Conservation (phyloP, 1,140 invertebrate species). For the Semibalanus balanoides region DNA sequence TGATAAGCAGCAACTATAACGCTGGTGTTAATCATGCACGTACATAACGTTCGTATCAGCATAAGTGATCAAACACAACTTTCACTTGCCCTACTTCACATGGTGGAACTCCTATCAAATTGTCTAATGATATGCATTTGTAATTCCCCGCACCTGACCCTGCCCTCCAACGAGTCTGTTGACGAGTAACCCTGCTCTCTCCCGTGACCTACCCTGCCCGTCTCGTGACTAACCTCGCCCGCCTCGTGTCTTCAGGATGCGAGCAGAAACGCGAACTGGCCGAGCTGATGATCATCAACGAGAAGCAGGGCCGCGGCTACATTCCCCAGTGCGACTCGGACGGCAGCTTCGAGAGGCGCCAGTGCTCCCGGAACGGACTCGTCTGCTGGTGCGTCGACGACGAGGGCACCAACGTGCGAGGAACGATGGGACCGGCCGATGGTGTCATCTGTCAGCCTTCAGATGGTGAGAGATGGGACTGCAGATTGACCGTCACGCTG, state of each 20-base stretch:
- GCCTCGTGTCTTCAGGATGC: conserved; percentile 33
- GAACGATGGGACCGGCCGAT: conserved; percentile 58
- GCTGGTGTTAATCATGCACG: too few relatives aligned
- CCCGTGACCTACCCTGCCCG: too few relatives aligned
- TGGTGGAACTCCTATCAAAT: too few relatives aligned
- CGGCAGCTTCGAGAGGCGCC: conserved; percentile 50
- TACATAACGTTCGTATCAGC: too few relatives aligned
- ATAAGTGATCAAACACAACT: too few relatives aligned
- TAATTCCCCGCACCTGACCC: too few relatives aligned
- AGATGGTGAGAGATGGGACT: conserved; percentile 7
- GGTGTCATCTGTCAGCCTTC: conserved; percentile 43
- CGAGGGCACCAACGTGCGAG: conserved; percentile 52
- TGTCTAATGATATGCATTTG: too few relatives aligned
- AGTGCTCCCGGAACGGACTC: conserved; percentile 61
- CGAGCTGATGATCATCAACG: conserved; percentile 55
- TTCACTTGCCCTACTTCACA: too few relatives aligned
- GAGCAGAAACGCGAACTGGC: conserved; percentile 57
- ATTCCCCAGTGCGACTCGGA: conserved; percentile 56
- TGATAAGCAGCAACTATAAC: too few relatives aligned
- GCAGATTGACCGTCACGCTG: too few relatives aligned
- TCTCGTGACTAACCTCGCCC: not conserved
- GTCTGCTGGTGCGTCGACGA: conserved; percentile 75
- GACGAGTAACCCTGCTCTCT: too few relatives aligned
- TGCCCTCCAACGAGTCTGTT: too few relatives aligned
- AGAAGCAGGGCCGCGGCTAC: conserved; percentile 59